These are phyloP conservation scores for Protonibea diacanthus DNA, from an alignment of 2,797 vertebrate genomes.

Conservation along the genomic window DNA sequence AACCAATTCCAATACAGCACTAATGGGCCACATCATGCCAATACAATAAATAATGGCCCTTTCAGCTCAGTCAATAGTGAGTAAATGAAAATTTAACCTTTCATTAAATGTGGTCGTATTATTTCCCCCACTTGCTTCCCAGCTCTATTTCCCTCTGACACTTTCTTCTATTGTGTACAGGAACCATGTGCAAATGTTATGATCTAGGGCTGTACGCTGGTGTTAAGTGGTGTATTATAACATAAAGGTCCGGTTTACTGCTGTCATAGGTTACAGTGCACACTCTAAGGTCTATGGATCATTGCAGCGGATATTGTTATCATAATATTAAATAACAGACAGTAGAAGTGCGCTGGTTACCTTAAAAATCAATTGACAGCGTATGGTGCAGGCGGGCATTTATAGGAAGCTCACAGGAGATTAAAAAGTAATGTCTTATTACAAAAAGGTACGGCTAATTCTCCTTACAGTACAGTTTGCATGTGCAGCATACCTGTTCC, in stretches of 20 bases:
- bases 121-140: constrained; percentile 84
- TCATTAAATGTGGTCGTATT: constrained; percentile 89
- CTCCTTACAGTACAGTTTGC: constrained; percentile 35
- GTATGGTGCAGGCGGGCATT: not conserved
- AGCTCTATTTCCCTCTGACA: constrained; percentile 80
- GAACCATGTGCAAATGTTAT: constrained; percentile 74
- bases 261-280: constrained; percentile 12
- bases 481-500: constrained; percentile 53
- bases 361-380: constrained; percentile 26
- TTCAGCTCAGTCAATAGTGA: constrained; percentile 89
- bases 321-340: constrained; percentile 20
- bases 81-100: constrained; percentile 91
- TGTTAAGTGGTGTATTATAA: constrained; percentile 56
- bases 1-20: constrained; percentile 90
- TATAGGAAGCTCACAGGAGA: constrained; percentile 17
- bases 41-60: constrained; percentile 91
- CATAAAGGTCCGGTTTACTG: constrained; percentile 28
- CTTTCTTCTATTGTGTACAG: constrained; percentile 69
- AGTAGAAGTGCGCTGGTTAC: constrained; percentile 14
- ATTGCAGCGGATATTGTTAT: not conserved
- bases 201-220: constrained; percentile 44
- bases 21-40: constrained; percentile 92
- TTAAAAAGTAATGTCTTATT: constrained; percentile 26
- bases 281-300: constrained; percentile 24
- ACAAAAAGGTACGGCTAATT: constrained; percentile 35